These are phyloP conservation scores for Gobius niger DNA, from an alignment of 2,113 vertebrate genomes.

Conservation along the genomic window DNA sequence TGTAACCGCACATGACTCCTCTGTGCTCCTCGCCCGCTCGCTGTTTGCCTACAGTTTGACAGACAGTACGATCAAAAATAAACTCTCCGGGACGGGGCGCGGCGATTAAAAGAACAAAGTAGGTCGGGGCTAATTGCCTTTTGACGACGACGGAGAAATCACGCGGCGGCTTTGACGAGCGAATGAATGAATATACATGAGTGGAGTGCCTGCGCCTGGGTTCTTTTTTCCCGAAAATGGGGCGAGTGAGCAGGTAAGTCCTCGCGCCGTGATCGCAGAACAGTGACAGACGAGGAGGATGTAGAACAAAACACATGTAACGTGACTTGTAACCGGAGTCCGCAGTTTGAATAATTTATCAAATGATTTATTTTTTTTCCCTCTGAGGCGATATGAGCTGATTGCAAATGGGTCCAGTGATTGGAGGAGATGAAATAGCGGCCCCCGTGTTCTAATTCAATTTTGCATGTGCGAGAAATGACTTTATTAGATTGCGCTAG, in stretches of 20 bases:
- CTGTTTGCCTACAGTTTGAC: conserved; percentile 48
- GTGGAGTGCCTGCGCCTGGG: conserved; percentile 11
- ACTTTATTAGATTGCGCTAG: no score
- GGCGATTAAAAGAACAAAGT: conserved; percentile 67
- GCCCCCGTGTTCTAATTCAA: no score
- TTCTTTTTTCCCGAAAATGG: no score
- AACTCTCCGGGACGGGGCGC: conserved; percentile 29
- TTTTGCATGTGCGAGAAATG: no score
- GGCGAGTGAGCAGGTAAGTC: background rate
- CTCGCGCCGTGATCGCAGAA: background rate
- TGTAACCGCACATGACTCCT: no score
- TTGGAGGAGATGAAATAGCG: no score
- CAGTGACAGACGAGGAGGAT: background rate
- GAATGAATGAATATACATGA: conserved; percentile 43
- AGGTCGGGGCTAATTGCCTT: conserved; percentile 65
- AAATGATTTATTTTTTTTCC: no score
- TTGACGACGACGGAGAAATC: conserved; percentile 53
- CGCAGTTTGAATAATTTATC: background rate
- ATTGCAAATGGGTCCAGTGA: no score
- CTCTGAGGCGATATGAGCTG: no score
- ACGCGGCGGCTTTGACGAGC: conserved; percentile 46
- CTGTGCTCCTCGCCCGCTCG: background rate
- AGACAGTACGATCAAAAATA: conserved; percentile 41
- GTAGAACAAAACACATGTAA: conserved; percentile 14
- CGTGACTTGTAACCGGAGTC: background rate